A percentile compares a stretch with the other conserved stretches of the same genome.
Conservation (phyloP, 2,113 vertebrate species). For the Atlantisia rogersi region DNA sequence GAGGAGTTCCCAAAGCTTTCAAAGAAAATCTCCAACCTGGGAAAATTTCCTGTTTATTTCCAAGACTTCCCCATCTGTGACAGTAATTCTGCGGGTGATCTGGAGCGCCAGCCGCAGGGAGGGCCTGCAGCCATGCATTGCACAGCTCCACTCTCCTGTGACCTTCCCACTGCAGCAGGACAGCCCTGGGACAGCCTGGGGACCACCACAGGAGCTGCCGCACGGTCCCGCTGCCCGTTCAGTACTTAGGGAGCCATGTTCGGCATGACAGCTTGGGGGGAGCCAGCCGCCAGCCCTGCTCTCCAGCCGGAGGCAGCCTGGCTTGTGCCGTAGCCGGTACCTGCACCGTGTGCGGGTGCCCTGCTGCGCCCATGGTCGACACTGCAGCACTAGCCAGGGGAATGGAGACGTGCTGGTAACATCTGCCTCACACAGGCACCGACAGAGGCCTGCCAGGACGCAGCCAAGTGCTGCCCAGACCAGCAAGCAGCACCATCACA, state of each 20-base stretch:
- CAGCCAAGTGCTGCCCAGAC: neutral
- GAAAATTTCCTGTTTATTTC: conserved; percentile 26
- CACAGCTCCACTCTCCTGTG: conserved; percentile 15
- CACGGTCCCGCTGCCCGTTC: neutral
- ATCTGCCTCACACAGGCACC: rapidly evolving
- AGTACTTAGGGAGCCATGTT: neutral
- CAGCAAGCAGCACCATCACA: neutral
- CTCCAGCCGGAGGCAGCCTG: neutral
- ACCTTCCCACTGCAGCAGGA: conserved; percentile 21
- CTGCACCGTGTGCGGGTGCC: rapidly evolving
- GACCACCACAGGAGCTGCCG: neutral
- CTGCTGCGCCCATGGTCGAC: neutral
- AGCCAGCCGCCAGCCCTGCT: neutral
- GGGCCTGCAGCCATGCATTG: neutral
- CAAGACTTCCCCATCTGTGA: conserved; percentile 36
- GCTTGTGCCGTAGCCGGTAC: rapidly evolving
- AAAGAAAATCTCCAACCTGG: neutral
- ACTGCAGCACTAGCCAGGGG: rapidly evolving
- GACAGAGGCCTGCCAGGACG: neutral
- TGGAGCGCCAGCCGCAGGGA: neutral
- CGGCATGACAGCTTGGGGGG: neutral
- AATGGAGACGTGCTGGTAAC: neutral
- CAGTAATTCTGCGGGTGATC: neutral
- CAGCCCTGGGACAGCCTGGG: neutral
- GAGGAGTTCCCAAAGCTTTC: neutral